phyloP scores from a whole-genome alignment of 64 coral and sea anemone genomes.

The Trachythela sp. region DNA sequence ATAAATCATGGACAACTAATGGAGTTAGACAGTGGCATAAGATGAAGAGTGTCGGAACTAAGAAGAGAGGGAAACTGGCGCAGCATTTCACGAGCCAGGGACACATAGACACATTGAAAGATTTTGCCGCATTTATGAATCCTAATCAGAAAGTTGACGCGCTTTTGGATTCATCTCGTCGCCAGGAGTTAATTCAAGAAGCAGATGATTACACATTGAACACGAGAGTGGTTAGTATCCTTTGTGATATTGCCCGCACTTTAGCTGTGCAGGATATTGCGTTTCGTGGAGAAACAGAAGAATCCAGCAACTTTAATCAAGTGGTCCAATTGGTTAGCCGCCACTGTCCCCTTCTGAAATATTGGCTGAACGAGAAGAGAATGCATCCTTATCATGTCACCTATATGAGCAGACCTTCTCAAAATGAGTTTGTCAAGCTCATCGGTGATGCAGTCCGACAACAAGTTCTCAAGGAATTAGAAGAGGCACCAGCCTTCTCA shows the following conservation, averaged over 20 bases:
- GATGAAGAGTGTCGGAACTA: conserved; percentile 8
- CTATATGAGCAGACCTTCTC: not conserved
- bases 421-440: conserved; percentile 4
- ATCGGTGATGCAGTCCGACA: not conserved
- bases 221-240: not conserved
- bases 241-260: conserved; percentile 9
- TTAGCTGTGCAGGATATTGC: not conserved
- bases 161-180: conserved; percentile 13
- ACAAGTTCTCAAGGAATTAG: not conserved
- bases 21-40: conserved; percentile 10
- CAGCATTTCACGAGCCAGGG: not conserved
- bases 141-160: not conserved
- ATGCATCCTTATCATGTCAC: conserved; percentile 11
- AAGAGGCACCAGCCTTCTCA: not conserved
- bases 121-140: not conserved
- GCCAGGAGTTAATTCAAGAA: conserved; percentile 5
- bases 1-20: not conserved
- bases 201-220: not conserved
- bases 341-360: not conserved
- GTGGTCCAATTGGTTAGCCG: not conserved
- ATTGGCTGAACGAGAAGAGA: not conserved
- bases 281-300: conserved; percentile 13
- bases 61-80: not conserved
- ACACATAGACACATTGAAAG: not conserved
- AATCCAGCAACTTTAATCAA: not conserved